phyloP scores from a whole-genome alignment of 2,888 invertebrate species.

The Dasysyrphus albostriatus region DNA sequence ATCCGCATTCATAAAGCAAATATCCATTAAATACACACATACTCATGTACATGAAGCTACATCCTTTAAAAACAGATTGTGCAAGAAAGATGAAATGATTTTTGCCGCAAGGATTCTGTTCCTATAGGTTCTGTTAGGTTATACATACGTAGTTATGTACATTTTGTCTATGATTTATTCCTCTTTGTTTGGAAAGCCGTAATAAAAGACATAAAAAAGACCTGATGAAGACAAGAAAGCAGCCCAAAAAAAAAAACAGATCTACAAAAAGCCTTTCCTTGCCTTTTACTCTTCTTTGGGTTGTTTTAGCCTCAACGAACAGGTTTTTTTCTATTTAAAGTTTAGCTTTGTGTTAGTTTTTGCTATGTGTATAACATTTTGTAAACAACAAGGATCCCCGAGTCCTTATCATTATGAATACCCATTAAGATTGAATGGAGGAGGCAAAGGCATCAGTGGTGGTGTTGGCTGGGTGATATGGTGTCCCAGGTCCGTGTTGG shows the following conservation, averaged over 20 bases:
- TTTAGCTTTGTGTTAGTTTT: constrained; percentile 23
- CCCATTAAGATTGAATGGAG: constrained; percentile 71
- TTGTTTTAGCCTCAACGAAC: constrained; percentile 20
- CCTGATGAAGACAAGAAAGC: constrained; percentile 60
- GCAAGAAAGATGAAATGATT: constrained; percentile 62
- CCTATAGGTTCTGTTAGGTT: not conserved
- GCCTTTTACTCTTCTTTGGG: constrained; percentile 12
- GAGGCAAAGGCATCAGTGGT: constrained; percentile 9
- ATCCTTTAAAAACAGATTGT: constrained; percentile 45
- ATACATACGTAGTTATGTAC: constrained; percentile 27
- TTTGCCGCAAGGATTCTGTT: constrained; percentile 57
- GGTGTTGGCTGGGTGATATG: constrained; percentile 25
- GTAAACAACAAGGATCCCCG: constrained; percentile 57
- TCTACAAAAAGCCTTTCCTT: constrained; percentile 45
- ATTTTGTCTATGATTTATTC: constrained; percentile 71
- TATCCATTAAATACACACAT: constrained; percentile 49
- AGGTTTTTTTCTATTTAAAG: constrained; percentile 25
- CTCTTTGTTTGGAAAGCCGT: constrained; percentile 65
- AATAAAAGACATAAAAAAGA: constrained; percentile 46
- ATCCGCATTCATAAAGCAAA: constrained; percentile 73
- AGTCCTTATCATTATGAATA: constrained; percentile 74
- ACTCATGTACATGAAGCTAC: not conserved
- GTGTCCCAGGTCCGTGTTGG: constrained; percentile 7
- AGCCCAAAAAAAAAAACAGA: constrained; percentile 31
- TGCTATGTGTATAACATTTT: constrained; percentile 30